Percentiles rank a stretch among this genome's conserved stretches.
These are phyloP conservation scores for Metopia argyrocephala DNA, from an alignment of 2,888 invertebrate species.

Conservation along the genomic window DNA sequence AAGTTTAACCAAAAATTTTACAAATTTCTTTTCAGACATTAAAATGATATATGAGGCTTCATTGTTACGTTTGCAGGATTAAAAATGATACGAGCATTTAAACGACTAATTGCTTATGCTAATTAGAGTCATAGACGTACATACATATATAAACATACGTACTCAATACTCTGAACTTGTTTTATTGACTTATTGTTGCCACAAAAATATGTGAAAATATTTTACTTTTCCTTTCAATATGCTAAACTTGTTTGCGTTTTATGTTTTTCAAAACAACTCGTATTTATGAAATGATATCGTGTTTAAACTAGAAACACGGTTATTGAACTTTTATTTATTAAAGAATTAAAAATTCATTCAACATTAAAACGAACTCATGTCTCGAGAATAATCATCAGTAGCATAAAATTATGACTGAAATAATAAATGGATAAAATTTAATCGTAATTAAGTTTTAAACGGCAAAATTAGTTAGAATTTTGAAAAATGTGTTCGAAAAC, in stretches of 20 bases:
- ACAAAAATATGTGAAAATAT: not conserved
- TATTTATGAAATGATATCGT: not conserved
- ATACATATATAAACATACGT: too few relatives aligned
- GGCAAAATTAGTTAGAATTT: conserved; percentile 12
- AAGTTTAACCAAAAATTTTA: too few relatives aligned
- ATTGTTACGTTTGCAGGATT: too few relatives aligned
- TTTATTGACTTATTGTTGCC: not conserved
- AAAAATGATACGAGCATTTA: too few relatives aligned
- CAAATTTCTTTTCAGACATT: too few relatives aligned
- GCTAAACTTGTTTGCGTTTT: conserved; percentile 11
- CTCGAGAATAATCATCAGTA: not conserved
- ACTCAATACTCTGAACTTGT: not conserved
- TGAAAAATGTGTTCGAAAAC: not conserved
- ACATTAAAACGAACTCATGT: conserved; percentile 19
- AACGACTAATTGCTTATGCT: too few relatives aligned
- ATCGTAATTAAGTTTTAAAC: not conserved
- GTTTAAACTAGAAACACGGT: conserved; percentile 35
- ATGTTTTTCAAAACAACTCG: not conserved
- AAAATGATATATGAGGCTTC: too few relatives aligned
- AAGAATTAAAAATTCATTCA: conserved; percentile 9
- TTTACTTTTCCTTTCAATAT: conserved; percentile 42
- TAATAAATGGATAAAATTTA: not conserved
- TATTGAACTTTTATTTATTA: conserved; percentile 34
- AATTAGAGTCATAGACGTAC: too few relatives aligned
- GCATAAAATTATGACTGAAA: not conserved